These are phyloP conservation scores for Leptodactylus fuscus DNA, from an alignment of 2,113 vertebrate genomes.

Conservation along the genomic window DNA sequence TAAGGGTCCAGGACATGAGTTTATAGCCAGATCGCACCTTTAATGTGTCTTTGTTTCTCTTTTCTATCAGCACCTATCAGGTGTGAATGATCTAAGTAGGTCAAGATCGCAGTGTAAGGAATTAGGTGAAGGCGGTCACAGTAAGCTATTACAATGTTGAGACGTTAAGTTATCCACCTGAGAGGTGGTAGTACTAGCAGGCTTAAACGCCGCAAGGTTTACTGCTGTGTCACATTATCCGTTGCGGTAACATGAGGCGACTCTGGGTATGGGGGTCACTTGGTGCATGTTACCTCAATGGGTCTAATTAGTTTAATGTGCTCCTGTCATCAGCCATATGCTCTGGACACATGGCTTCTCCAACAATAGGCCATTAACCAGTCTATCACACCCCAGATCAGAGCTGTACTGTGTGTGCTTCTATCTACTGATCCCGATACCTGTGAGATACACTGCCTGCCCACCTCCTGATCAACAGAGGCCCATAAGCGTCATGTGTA, in stretches of 20 bases:
- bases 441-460: no score
- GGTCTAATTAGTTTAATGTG: constrained; percentile 14
- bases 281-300: not conserved
- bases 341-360: not conserved
- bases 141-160: not conserved
- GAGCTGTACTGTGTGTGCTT: no score
- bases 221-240: constrained; percentile 24
- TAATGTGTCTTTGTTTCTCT: not conserved
- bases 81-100: not conserved
- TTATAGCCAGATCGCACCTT: no score
- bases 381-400: no score
- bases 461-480: no score
- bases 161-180: not conserved
- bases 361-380: no score
- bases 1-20: no score
- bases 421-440: no score
- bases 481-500: no score
- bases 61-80: not conserved
- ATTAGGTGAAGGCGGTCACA: not conserved
- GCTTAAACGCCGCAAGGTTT: not conserved
- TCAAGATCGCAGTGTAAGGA: not conserved
- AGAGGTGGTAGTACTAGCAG: not conserved
- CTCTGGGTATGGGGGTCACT: not conserved
- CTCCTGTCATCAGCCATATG: not conserved
- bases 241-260: constrained; percentile 18